Percentiles rank a stretch among this genome's conserved stretches.
Evolutionary conservation across 2,888 invertebrate species (phyloP).

Genomic region (Drosophila cracens): DNA sequence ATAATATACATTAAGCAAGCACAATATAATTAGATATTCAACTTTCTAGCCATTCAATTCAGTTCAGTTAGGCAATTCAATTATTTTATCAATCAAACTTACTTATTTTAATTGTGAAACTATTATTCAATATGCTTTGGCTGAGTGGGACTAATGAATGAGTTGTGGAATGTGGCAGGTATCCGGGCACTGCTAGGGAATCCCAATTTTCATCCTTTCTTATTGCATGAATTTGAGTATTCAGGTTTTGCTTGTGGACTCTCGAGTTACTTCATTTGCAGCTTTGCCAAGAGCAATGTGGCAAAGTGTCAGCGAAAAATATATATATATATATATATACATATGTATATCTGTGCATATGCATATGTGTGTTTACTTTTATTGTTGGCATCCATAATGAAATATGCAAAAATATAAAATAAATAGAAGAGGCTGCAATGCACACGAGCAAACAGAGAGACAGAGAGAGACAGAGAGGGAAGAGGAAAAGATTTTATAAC

Average conservation of each 20-base stretch:
- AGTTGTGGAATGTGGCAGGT: neutral
- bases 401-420: slow-evolving; percentile 62
- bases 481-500: slow-evolving; percentile 60
- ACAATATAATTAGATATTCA: neutral
- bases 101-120: too few relatives aligned
- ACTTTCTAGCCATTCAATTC: neutral
- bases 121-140: neutral
- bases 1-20: neutral
- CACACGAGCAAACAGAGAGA: slow-evolving; percentile 57
- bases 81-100: neutral
- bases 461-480: neutral
- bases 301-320: slow-evolving; percentile 51
- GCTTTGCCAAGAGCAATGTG: slow-evolving; percentile 34
- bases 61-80: neutral
- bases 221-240: slow-evolving; percentile 1
- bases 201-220: slow-evolving; percentile 15
- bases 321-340: slow-evolving; percentile 7
- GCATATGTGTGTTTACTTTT: slow-evolving; percentile 36
- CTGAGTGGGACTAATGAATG: neutral
- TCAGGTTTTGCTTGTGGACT: slow-evolving; percentile 12
- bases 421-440: slow-evolving; percentile 47
- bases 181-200: slow-evolving; percentile 31
- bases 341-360: neutral
- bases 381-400: slow-evolving; percentile 59
- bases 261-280: slow-evolving; percentile 43